These are phyloP conservation scores for Sarcophaga peregrina DNA, from an alignment of 1,140 invertebrate species.

Conservation along the genomic window DNA sequence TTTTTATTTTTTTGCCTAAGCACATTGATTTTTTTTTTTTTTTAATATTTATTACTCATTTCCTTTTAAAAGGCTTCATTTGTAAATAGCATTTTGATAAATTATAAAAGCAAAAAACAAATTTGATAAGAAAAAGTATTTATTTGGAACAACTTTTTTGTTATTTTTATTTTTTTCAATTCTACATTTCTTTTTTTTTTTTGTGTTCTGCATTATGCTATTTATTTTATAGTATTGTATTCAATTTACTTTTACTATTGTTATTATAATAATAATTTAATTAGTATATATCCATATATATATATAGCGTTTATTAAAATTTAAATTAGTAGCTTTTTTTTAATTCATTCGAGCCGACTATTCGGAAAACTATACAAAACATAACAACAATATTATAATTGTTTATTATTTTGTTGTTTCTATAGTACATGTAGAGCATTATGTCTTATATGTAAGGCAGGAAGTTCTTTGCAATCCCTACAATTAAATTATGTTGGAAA, in stretches of 20 bases:
- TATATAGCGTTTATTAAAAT: background rate
- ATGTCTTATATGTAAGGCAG: too few relatives aligned
- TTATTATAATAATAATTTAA: background rate
- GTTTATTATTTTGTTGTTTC: too few relatives aligned
- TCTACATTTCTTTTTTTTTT: background rate
- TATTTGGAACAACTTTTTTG: background rate
- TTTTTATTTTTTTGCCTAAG: background rate
- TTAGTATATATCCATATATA: background rate
- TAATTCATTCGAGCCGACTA: too few relatives aligned
- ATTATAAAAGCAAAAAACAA: constrained; percentile 8
- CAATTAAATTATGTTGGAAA: too few relatives aligned
- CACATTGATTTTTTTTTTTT: background rate
- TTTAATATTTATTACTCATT: background rate
- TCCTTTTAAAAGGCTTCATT: constrained; percentile 21
- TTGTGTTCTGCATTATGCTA: background rate
- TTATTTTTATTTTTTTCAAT: background rate
- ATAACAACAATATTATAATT: too few relatives aligned
- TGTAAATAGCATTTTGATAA: constrained; percentile 23
- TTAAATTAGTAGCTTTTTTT: too few relatives aligned
- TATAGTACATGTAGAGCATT: too few relatives aligned
- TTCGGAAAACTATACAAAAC: too few relatives aligned
- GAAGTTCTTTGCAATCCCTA: too few relatives aligned
- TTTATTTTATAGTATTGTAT: constrained; percentile 18
- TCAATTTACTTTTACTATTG: background rate
- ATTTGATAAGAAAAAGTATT: constrained; percentile 17